Conservation (phyloP, 2,888 invertebrate genomes). For the Hypsopygia costalis region DNA sequence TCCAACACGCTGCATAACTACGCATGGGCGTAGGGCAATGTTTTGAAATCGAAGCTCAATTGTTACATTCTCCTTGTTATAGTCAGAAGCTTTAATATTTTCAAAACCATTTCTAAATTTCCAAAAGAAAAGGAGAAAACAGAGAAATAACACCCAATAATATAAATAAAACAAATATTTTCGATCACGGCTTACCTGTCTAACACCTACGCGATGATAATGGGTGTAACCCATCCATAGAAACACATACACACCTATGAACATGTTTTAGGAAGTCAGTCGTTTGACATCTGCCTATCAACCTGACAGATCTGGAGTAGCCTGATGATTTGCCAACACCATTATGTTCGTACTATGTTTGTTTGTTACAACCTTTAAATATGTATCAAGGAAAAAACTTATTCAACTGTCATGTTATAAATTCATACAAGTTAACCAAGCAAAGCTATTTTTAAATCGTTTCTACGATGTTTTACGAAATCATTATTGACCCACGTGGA, state of each 20-base stretch:
- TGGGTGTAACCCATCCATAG: neutral
- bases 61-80: no score
- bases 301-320: slow-evolving; percentile 7
- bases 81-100: no score
- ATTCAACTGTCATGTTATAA: slow-evolving; percentile 1
- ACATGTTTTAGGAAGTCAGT: slow-evolving; percentile 11
- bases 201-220: neutral
- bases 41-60: no score
- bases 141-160: no score
- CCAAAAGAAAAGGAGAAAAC: no score
- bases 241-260: neutral
- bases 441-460: neutral
- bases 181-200: no score
- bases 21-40: no score
- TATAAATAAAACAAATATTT: no score
- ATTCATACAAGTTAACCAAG: neutral
- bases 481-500: neutral
- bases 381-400: slow-evolving; percentile 12
- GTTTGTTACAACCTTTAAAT: slow-evolving; percentile 20
- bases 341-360: slow-evolving; percentile 22
- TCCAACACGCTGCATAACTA: no score
- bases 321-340: slow-evolving; percentile 22
- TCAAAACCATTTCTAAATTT: no score
- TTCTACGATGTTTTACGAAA: neutral
- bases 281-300: slow-evolving; percentile 18